Conservation (phyloP, 53 echinoderm and acorn worm species). For the Echinarachnius parma region DNA sequence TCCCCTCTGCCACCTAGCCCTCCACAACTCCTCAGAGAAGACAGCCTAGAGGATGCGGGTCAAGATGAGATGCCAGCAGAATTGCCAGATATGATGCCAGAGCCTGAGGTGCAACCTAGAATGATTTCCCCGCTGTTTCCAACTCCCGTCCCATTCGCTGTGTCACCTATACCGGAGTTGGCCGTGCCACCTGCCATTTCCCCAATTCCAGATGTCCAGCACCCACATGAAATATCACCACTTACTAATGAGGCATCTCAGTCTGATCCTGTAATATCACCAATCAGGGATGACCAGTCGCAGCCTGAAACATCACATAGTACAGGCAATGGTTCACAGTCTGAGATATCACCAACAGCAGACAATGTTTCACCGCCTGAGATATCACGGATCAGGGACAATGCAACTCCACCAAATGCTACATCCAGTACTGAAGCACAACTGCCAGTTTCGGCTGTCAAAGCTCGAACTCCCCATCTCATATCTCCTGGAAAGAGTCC, state of each 20-base stretch:
- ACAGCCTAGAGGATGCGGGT: background rate
- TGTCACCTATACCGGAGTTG: constrained; percentile 61
- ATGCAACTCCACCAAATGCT: background rate
- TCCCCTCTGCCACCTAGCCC: constrained; percentile 71
- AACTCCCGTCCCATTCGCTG: constrained; percentile 61
- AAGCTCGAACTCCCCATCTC: background rate
- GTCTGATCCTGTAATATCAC: constrained; percentile 17
- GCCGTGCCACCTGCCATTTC: constrained; percentile 47
- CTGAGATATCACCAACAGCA: too few species aligned
- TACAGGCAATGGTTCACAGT: too few species aligned
- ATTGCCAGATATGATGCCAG: constrained; percentile 26
- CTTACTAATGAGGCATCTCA: too few species aligned
- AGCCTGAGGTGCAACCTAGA: constrained; percentile 41
- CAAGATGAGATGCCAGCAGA: background rate
- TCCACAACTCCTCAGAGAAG: background rate
- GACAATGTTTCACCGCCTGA: background rate
- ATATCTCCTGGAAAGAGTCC: constrained; percentile 52
- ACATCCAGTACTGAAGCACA: constrained; percentile 21
- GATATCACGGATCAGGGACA: background rate
- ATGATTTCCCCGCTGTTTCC: constrained; percentile 70
- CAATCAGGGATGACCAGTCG: constrained; percentile 2
- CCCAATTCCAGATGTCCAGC: constrained; percentile 37
- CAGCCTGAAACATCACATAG: too few species aligned
- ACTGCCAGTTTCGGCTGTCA: background rate
- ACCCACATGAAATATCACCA: constrained; percentile 13